Evolutionary conservation across 2,113 vertebrate species (phyloP).

Genomic region (Prionailurus viverrinus): DNA sequence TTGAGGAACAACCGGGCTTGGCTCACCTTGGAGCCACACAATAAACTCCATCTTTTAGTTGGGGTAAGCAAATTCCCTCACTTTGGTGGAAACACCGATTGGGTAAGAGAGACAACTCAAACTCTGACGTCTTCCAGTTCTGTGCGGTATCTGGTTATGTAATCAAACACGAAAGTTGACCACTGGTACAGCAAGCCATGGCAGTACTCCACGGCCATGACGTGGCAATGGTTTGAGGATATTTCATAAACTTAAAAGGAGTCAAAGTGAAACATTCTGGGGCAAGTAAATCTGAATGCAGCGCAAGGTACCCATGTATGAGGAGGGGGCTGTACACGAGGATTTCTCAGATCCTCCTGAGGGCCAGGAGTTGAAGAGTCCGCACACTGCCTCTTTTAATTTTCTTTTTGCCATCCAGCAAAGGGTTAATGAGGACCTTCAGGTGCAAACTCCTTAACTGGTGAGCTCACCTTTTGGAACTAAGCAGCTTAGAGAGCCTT

Average conservation of each 20-base stretch:
- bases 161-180: constrained; percentile 42
- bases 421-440: constrained; percentile 69
- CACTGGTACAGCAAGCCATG: neutral
- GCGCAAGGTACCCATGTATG: neutral
- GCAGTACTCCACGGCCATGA: constrained; percentile 8
- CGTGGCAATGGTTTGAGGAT: constrained; percentile 26
- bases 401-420: constrained; percentile 55
- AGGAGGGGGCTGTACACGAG: neutral
- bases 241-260: constrained; percentile 59
- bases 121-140: neutral
- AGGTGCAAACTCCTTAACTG: neutral
- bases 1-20: constrained; percentile 21
- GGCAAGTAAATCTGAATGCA: neutral
- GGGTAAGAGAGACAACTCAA: constrained; percentile 42
- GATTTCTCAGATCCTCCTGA: neutral
- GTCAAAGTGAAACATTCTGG: neutral
- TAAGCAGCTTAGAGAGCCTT: constrained; percentile 65
- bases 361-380: neutral
- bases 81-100: neutral
- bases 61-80: constrained; percentile 35
- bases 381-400: neutral
- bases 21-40: neutral
- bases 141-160: constrained; percentile 62
- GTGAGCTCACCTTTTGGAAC: constrained; percentile 82
- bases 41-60: constrained; percentile 3